Evolutionary conservation across 2,113 vertebrate genomes (phyloP), one percentile per base, ranked within the genome.

Genomic region (Nycticryphes semicollaris): DNA sequence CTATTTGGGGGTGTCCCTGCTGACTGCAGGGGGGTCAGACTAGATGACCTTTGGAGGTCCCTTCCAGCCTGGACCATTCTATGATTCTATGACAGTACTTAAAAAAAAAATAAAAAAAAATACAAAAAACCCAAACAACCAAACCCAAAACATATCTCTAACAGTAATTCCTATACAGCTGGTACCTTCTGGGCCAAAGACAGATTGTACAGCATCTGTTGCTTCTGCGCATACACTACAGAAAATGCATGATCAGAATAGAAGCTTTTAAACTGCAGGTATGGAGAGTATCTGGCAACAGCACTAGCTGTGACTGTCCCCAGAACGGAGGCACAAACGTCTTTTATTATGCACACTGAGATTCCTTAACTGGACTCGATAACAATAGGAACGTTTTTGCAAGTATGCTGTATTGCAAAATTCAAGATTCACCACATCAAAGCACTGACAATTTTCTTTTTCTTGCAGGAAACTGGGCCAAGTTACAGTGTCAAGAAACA

Each of bases 51-150:
- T 51, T 51, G 25, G 50, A 51, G 14, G 50, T 51, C 13, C 50
- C 13, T 51, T 51, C 50, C 8, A 24, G 24, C 14, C 50, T 24
- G 13, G 48, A 50, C 24, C 48, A 50, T 24, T 50, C 23, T 50
- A 47, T 20, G 50, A 23, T 24, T 50, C 23, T 50, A 47, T 20
- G 50, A 23, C 1, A 30, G 53, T 24, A 8, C 81, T 87, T 92
- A 14, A 10, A 95, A 97, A 96, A 97, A 96, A 94, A 88, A 31
- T 92, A 14, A 10, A 95, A 97, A 96, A 97, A 96, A 94, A 88
- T 10, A 21, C 9, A 23, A 16, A 53, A 28, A 27, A 28, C 45
- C 47, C 16, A 53, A 53, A 54, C 5, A 51, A 8, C 13, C 30
- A 54, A 30, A 30, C 53, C 27, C 6, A 24, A 28, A 57, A 20